These are phyloP conservation scores for Ornithorhynchus anatinus DNA, from an alignment of 2,113 vertebrate genomes.

Conservation along the genomic window DNA sequence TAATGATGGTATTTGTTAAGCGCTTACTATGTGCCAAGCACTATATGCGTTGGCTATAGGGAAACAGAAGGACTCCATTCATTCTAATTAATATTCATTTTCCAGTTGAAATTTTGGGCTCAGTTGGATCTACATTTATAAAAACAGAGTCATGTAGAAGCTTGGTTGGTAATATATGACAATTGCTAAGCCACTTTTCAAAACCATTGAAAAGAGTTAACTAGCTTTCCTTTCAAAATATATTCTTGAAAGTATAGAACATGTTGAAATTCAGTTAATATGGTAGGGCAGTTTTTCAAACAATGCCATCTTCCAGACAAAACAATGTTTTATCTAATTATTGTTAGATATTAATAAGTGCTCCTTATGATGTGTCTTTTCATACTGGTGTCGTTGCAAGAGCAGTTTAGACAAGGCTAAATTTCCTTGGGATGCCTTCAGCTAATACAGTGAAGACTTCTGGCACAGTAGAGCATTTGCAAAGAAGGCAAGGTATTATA, in stretches of 20 bases:
- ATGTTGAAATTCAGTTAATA: slow-evolving; percentile 42
- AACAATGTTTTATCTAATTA: slow-evolving; percentile 52
- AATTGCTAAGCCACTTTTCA: slow-evolving; percentile 51
- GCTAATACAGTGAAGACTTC: slow-evolving; percentile 53
- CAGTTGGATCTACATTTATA: slow-evolving; percentile 51
- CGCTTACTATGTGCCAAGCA: too few relatives aligned
- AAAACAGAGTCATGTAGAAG: slow-evolving; percentile 54
- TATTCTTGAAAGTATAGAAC: slow-evolving; percentile 32
- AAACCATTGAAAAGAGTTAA: slow-evolving; percentile 50
- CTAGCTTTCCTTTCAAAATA: slow-evolving; percentile 60
- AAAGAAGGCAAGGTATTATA: slow-evolving; percentile 48
- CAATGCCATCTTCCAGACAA: slow-evolving; percentile 40
- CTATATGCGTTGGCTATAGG: slow-evolving; percentile 48
- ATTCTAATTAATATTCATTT: slow-evolving; percentile 44
- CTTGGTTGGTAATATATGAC: slow-evolving; percentile 43
- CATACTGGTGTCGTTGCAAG: slow-evolving; percentile 47
- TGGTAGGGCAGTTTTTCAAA: slow-evolving; percentile 40
- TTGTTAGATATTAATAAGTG: slow-evolving; percentile 46
- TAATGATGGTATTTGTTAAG: too few relatives aligned
- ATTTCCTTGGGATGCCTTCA: slow-evolving; percentile 48
- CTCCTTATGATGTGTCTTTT: slow-evolving; percentile 37
- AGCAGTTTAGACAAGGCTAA: slow-evolving; percentile 52
- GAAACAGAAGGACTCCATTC: slow-evolving; percentile 36
- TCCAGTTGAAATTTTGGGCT: slow-evolving; percentile 45
- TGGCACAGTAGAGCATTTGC: slow-evolving; percentile 46